A percentile compares a stretch with the other conserved stretches of the same genome.
phyloP scores from a whole-genome alignment of 2,797 vertebrate genomes.

The Helicolenus hilgendorfi region DNA sequence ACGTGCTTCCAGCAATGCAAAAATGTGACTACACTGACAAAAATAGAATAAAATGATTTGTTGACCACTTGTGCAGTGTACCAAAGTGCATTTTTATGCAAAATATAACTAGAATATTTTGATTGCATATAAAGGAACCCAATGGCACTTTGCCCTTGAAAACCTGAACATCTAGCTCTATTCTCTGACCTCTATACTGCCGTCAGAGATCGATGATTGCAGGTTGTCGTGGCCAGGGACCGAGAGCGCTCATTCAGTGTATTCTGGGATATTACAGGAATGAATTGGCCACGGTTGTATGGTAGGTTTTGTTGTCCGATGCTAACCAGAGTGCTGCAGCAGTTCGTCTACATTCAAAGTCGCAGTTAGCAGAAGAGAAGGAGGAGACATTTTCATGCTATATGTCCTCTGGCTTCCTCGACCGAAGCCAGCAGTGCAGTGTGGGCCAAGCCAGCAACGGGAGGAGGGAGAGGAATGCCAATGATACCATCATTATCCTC shows the following conservation, averaged over 20 bases:
- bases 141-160: constrained; percentile 39
- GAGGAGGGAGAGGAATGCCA: constrained; percentile 62
- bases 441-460: constrained; percentile 46
- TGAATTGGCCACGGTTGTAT: constrained; percentile 43
- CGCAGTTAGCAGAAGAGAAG: constrained; percentile 29
- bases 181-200: constrained; percentile 51
- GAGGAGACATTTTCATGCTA: constrained; percentile 54
- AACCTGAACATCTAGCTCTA: constrained; percentile 27
- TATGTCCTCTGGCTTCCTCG: constrained; percentile 53
- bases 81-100: not conserved
- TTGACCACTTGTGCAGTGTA: not conserved
- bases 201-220: constrained; percentile 66
- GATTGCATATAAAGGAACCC: not conserved
- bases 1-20: not conserved
- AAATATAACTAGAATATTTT: not conserved
- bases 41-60: not conserved
- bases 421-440: constrained; percentile 39
- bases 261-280: constrained; percentile 71
- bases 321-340: constrained; percentile 38
- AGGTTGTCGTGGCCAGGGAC: constrained; percentile 57
- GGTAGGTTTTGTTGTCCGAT: constrained; percentile 55
- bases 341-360: constrained; percentile 45
- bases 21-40: not conserved
- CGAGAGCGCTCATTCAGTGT: constrained; percentile 52
- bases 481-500: constrained; percentile 58